phyloP scores from a whole-genome alignment of 2,888 invertebrate genomes.

The Patella depressa region DNA sequence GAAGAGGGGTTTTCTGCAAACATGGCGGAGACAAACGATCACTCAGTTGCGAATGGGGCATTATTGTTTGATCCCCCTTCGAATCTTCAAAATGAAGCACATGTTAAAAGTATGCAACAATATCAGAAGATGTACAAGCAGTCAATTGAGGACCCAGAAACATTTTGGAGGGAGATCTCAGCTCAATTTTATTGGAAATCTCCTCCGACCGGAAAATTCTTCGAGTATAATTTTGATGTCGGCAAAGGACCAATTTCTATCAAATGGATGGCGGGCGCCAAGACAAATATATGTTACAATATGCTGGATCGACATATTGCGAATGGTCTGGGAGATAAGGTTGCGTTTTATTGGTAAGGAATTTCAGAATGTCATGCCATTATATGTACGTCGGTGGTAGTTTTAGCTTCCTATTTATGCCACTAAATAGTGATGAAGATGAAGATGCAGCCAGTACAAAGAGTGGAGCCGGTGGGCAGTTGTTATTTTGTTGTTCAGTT shows the following conservation, averaged over 20 bases:
- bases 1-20: not conserved
- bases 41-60: conserved; percentile 20
- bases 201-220: conserved; percentile 80
- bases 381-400: no score
- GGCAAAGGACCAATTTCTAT: conserved; percentile 89
- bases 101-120: conserved; percentile 81
- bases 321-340: conserved; percentile 88
- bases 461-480: no score
- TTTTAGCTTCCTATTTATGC: no score
- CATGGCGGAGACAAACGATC: conserved; percentile 10
- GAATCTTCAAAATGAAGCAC: conserved; percentile 62
- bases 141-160: conserved; percentile 89
- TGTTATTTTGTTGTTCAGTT: no score
- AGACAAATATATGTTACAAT: conserved; percentile 97
- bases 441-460: no score
- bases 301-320: conserved; percentile 91
- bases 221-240: conserved; percentile 92
- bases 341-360: conserved; percentile 95
- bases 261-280: conserved; percentile 95
- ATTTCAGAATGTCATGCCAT: not conserved
- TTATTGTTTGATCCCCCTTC: conserved; percentile 53
- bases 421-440: no score
- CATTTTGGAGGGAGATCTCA: conserved; percentile 95
- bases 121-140: conserved; percentile 87
- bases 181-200: conserved; percentile 90